These are phyloP conservation scores for Eira barbara DNA, from an alignment of 2,113 vertebrate genomes.

Conservation along the genomic window DNA sequence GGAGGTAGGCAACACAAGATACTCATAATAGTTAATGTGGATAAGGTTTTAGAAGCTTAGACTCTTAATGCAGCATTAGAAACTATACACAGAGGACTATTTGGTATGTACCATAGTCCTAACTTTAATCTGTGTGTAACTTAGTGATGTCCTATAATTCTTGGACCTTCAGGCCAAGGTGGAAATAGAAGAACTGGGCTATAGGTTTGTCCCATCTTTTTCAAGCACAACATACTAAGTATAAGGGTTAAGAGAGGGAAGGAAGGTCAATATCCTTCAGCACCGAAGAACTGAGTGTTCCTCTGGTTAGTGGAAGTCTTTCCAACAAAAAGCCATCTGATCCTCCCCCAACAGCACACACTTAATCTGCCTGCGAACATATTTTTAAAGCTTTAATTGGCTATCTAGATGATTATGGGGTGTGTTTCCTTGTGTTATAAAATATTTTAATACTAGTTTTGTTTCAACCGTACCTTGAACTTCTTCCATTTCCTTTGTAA, in stretches of 20 bases:
- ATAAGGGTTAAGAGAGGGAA: slow-evolving; percentile 16
- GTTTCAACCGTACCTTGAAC: slow-evolving; percentile 10
- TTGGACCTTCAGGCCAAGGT: neutral
- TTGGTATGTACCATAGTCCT: neutral
- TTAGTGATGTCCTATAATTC: neutral
- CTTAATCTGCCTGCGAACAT: neutral
- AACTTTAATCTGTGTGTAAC: slow-evolving; percentile 16
- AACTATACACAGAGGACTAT: neutral
- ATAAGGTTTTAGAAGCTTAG: neutral
- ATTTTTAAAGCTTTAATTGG: slow-evolving; percentile 30
- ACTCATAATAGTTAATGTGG: neutral
- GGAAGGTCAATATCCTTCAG: neutral
- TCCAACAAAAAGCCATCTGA: slow-evolving; percentile 7
- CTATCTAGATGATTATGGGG: neutral
- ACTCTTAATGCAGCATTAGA: neutral
- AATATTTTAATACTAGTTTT: slow-evolving; percentile 33
- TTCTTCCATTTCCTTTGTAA: slow-evolving; percentile 26
- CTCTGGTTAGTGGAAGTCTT: neutral
- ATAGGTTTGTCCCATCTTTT: neutral
- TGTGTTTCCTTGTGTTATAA: neutral
- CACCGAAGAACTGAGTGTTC: slow-evolving; percentile 52
- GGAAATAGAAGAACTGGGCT: slow-evolving; percentile 26
- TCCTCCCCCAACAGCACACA: neutral
- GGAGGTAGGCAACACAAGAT: neutral
- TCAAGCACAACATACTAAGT: slow-evolving; percentile 22